Conservation (phyloP, 2,113 vertebrate species). For the Cavia porcellus region DNA sequence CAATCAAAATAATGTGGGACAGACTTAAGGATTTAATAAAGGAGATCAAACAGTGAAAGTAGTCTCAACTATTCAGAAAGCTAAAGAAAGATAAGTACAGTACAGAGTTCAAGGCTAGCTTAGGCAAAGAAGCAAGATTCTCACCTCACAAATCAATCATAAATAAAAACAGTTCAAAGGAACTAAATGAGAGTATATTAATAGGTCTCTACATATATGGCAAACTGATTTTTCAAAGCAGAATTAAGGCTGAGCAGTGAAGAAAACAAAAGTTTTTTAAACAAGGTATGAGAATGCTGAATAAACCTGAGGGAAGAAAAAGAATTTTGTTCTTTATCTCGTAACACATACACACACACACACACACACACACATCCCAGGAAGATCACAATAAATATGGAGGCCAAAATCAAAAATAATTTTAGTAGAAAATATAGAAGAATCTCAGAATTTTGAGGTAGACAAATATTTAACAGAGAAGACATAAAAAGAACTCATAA, state of each 20-base stretch:
- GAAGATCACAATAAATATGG: not conserved
- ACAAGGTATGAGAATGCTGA: not conserved
- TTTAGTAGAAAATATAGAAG: not conserved
- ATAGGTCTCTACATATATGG: not conserved
- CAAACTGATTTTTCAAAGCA: slow-evolving; percentile 14
- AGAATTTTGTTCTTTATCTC: not conserved
- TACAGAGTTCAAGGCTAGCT: not conserved
- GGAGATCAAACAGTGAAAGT: not conserved
- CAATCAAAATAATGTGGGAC: not conserved
- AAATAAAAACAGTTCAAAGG: not conserved
- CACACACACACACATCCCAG: not conserved
- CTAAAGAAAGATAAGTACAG: not conserved
- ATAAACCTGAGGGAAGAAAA: not conserved
- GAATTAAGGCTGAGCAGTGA: not conserved
- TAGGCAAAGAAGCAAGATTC: not conserved
- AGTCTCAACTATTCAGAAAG: not conserved
- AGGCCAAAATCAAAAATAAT: slow-evolving; percentile 22
- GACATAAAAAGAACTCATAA: slow-evolving; percentile 6
- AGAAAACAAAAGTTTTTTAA: not conserved
- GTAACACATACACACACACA: not conserved
- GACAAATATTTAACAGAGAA: slow-evolving; percentile 1
- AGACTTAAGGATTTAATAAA: not conserved
- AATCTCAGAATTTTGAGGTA: not conserved
- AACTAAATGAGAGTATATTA: not conserved
- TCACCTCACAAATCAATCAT: not conserved